Conservation (phyloP, 2,113 vertebrate species). For the Gymnorhina tibicen region DNA sequence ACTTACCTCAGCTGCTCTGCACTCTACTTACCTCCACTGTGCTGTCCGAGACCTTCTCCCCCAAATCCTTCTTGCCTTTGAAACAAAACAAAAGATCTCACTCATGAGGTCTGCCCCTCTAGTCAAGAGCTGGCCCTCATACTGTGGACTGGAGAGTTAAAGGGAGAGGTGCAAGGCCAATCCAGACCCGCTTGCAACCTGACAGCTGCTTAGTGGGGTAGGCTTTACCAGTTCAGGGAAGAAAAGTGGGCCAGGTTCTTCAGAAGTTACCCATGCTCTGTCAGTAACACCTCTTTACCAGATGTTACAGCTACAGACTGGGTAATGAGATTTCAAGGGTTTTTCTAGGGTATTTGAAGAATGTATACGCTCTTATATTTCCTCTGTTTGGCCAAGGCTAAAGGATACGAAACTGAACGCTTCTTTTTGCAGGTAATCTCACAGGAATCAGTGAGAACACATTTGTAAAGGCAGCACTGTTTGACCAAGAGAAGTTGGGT, state of each 20-base stretch:
- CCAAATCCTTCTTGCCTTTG: slow-evolving; percentile 88
- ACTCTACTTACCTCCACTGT: slow-evolving; percentile 93
- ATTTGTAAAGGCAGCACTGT: background rate
- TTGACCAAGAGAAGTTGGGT: background rate
- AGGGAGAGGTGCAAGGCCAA: background rate
- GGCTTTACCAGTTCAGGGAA: background rate
- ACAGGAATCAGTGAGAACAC: background rate
- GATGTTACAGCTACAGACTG: background rate
- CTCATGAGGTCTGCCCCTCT: background rate
- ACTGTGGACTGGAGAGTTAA: background rate
- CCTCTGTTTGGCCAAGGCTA: background rate
- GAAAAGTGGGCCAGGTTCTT: background rate
- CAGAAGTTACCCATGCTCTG: background rate
- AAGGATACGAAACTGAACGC: background rate
- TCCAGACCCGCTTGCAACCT: background rate
- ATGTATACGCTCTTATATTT: background rate
- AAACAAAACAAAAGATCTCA: slow-evolving; percentile 51
- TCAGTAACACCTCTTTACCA: background rate
- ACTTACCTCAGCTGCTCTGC: slow-evolving; percentile 77
- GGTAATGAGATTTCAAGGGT: background rate
- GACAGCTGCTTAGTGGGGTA: background rate
- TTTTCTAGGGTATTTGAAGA: background rate
- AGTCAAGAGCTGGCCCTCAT: background rate
- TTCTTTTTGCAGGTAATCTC: background rate
- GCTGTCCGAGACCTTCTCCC: slow-evolving; percentile 87